phyloP scores from a whole-genome alignment of 2,888 invertebrate genomes.

The Drosophila neotestacea region DNA sequence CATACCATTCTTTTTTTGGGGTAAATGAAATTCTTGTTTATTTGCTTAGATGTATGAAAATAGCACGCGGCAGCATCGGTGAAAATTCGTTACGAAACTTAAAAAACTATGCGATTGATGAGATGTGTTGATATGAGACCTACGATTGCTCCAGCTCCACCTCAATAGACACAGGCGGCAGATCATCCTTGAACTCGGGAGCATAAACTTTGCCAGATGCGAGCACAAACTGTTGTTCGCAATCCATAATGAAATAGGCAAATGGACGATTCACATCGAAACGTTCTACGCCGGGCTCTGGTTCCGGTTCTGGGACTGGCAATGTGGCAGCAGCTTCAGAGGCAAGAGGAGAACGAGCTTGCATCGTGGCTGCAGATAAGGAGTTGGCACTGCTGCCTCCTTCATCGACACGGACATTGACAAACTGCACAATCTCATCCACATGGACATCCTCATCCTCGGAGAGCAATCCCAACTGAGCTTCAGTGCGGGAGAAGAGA shows the following conservation, averaged over 20 bases:
- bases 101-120: constrained; percentile 46
- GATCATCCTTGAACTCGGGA: constrained; percentile 84
- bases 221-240: constrained; percentile 87
- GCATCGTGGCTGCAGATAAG: constrained; percentile 83
- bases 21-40: constrained; percentile 61
- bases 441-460: constrained; percentile 88
- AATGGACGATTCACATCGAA: constrained; percentile 88
- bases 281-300: constrained; percentile 72
- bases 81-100: constrained; percentile 76
- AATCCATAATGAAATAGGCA: constrained; percentile 88
- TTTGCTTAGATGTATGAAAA: constrained; percentile 54
- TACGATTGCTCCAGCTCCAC: constrained; percentile 79
- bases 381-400: constrained; percentile 86
- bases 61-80: constrained; percentile 55
- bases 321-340: constrained; percentile 24
- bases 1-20: constrained; percentile 12
- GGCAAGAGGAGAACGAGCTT: constrained; percentile 58
- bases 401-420: constrained; percentile 88
- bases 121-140: constrained; percentile 10
- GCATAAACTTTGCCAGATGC: constrained; percentile 87
- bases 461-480: constrained; percentile 88
- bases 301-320: constrained; percentile 67
- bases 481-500: constrained; percentile 87
- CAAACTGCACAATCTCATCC: constrained; percentile 89
- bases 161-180: constrained; percentile 71